phyloP scores from a whole-genome alignment of 1,140 invertebrate species.

The Dryas iulia region DNA sequence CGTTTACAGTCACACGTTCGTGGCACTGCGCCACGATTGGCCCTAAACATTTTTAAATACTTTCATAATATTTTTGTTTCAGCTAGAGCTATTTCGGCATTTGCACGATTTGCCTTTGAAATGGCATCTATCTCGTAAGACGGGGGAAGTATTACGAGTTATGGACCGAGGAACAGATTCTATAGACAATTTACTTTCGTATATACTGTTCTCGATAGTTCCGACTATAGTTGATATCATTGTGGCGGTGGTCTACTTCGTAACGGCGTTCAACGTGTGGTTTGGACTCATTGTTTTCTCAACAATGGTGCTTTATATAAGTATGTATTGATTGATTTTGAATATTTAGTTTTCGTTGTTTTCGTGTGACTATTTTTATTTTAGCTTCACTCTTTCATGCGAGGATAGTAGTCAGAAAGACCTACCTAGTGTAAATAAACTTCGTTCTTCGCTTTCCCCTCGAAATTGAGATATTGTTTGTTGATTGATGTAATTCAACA shows the following conservation, averaged over 20 bases:
- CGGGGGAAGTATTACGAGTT: slow-evolving; percentile 95
- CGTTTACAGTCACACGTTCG: too few species aligned
- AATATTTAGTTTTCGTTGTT: too few species aligned
- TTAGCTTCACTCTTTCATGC: too few species aligned
- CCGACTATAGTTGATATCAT: slow-evolving; percentile 96
- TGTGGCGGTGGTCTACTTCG: slow-evolving; percentile 95
- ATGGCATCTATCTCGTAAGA: slow-evolving; percentile 96
- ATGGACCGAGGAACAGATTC: slow-evolving; percentile 98
- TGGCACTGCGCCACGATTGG: too few species aligned
- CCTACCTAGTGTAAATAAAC: too few species aligned
- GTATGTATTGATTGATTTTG: slow-evolving; percentile 78
- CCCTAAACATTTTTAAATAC: not conserved
- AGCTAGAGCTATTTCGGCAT: slow-evolving; percentile 90
- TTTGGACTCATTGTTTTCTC: slow-evolving; percentile 96
- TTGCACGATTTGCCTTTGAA: slow-evolving; percentile 91
- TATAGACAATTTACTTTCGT: slow-evolving; percentile 95
- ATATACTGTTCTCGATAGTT: slow-evolving; percentile 92
- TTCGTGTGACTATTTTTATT: too few species aligned
- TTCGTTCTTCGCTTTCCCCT: too few species aligned
- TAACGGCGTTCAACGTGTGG: slow-evolving; percentile 93
- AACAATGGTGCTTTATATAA: slow-evolving; percentile 95
- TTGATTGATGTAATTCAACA: too few species aligned
- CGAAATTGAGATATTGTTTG: too few species aligned
- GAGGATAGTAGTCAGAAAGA: too few species aligned
- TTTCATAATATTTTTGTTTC: too few species aligned